Evolutionary conservation across 2,797 vertebrate genomes (phyloP), one percentile per base, ranked within the genome.

Genomic region (Lophotriccus pileatus): DNA sequence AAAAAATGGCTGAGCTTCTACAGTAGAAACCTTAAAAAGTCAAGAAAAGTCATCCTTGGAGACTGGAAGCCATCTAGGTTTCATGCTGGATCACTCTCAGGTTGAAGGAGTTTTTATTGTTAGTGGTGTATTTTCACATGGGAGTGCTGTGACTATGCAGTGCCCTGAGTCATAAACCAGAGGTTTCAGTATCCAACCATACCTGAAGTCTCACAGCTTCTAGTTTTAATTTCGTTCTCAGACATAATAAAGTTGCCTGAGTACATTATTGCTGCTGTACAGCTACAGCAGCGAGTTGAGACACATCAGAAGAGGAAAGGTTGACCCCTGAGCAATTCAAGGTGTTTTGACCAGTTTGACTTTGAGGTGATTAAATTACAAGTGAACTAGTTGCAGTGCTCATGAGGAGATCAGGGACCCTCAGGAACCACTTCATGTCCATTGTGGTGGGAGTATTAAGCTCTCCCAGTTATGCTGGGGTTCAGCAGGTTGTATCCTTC

Each of bases 91-190:
- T 95, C 92, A 28, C 73, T 77, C 67, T 49, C 46, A 73, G 59
- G 60, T 50, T 69, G 92, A 92, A 74, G 7, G n/a, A 84, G 12
- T 30, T 95, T 93, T 95, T 67, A 12, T 89, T 91, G 44, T 27
- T 91, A 59, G 46, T 24, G n/a, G 55, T 90, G 4, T 86, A 44
- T 90, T 95, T 95, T 81, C 82, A 76, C 20, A 11, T 70, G 77
- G 47, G 49, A 85, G 50, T 52, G 24, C 53, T 81, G 66, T 66
- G 92, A 46, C 55, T 62, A 22, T 43, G 27, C 27, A 43, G 32
- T 62, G 25, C 58, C 68, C 49, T 69, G 81, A 90, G 83, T 92
- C 94, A 84, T 75, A 87, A 91, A 74, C 62, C 46, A 68, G 73
- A 80, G 53, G 64, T 79, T 87, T 90, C 34, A 11, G 37, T 56